Evolutionary conservation across 1,140 invertebrate genomes (phyloP), one percentile per base, ranked within the genome.

Genomic region (Sarcophaga bullata): DNA sequence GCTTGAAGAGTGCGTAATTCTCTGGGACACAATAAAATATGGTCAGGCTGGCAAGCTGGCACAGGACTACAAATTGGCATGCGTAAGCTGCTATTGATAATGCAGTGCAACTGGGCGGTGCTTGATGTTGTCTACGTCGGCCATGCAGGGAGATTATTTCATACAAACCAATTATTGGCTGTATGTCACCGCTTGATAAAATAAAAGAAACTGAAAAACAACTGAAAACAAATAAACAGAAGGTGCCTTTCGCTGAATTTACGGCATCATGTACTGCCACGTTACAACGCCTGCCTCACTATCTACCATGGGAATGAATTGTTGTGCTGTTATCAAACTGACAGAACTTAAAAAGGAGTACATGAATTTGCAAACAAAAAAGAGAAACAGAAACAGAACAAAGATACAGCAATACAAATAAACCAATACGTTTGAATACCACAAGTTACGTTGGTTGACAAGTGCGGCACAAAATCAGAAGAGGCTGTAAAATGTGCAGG

Each of bases 21-120:
- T 78, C 75, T 50, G 75, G 73, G 73, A 68, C n/a, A 78, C 75
- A 52, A 78, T 52, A 25, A 54, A n/a, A 52, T 8, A 37, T 37
- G 25, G 25, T 4, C 25, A 2, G 25, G 25, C 25, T 37, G 25
- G 25, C 25, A 2, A 4, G n/a, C 46, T 50, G 75, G 10, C 73
- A 76, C 15, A 17, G 17, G 17, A 78, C 47, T 50, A 78, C 75
- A 78, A 78, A 52, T 68, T 17, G 17, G 17, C 75, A 78, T 78
- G 75, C 75, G 75, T 78, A n/a, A 78, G 75, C 19, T 78, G 75
- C 49, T 78, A 78, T 78, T 78, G 75, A 78, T 78, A 78, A 78
- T 78, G 75, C 3, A 52, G 1, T 37, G 25, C 25, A 37, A 37
- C 25, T 37, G 4, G 15, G 4, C 6, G n/a, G 13, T 58, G 15